Percentiles rank a stretch among this genome's conserved stretches.
These are phyloP conservation scores for Thaleichthys pacificus DNA, from an alignment of 2,797 vertebrate species.

Conservation along the genomic window DNA sequence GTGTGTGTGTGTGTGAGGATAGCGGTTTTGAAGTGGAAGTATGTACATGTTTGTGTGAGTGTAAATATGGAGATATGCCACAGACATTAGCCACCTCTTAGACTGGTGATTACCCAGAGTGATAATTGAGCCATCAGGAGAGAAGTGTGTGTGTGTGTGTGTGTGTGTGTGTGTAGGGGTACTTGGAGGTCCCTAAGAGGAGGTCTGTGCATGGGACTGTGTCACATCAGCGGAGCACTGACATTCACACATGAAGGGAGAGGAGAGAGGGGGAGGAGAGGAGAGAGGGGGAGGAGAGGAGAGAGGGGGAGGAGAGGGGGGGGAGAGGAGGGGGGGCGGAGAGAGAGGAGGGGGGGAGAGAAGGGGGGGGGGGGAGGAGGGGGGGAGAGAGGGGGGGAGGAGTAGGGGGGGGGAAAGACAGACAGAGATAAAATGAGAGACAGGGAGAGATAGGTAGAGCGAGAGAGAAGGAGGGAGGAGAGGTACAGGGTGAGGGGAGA, in stretches of 20 bases:
- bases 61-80: neutral
- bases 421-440: too few relatives aligned
- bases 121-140: constrained; percentile 24
- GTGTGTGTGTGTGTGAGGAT: constrained; percentile 15
- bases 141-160: neutral
- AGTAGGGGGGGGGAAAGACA: neutral
- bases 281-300: neutral
- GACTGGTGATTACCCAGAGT: constrained; percentile 10
- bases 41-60: neutral
- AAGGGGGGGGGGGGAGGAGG: neutral
- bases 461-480: neutral
- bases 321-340: neutral
- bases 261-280: neutral
- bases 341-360: neutral
- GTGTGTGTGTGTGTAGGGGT: neutral
- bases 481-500: too few relatives aligned
- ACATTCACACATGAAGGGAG: constrained; percentile 5
- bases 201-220: neutral
- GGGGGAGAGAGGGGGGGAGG: neutral
- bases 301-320: neutral
- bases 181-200: neutral
- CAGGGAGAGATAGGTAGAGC: neutral
- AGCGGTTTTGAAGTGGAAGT: too few relatives aligned
- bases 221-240: neutral
- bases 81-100: constrained; percentile 9